Percentiles rank a stretch among this genome's conserved stretches.
phyloP scores from a whole-genome alignment of 2,888 invertebrate species.

The Agelastica alni region DNA sequence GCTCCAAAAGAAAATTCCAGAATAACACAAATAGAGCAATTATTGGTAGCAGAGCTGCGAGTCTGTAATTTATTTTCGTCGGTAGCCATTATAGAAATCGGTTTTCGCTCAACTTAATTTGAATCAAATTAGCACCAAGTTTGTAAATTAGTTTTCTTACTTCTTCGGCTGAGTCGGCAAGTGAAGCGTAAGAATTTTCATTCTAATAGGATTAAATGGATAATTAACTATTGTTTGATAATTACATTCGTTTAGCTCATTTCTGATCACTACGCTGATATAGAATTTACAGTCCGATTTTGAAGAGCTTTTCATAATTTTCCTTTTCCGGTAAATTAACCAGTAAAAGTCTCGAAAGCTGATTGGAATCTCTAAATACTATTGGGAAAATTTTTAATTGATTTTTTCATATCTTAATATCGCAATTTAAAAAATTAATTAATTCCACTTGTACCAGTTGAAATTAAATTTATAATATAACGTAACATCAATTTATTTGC shows the following conservation, averaged over 20 bases:
- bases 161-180: constrained; percentile 39
- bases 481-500: no score
- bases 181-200: constrained; percentile 52
- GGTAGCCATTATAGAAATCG: constrained; percentile 42
- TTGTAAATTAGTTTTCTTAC: constrained; percentile 55
- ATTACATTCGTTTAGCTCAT: constrained; percentile 36
- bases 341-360: not conserved
- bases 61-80: constrained; percentile 36
- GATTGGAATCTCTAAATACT: not conserved
- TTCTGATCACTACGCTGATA: constrained; percentile 24
- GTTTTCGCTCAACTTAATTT: constrained; percentile 52
- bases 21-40: constrained; percentile 34
- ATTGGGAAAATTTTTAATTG: not conserved
- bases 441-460: no score
- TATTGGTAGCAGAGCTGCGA: constrained; percentile 33
- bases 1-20: not conserved
- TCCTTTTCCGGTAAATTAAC: constrained; percentile 14
- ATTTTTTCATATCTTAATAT: no score
- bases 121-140: constrained; percentile 54
- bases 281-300: constrained; percentile 14
- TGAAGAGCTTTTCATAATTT: constrained; percentile 13
- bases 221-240: constrained; percentile 54
- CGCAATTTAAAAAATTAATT: no score
- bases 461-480: no score
- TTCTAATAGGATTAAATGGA: constrained; percentile 53